Percentiles rank a stretch among this genome's conserved stretches.
Conservation (phyloP, 2,888 invertebrate genomes). For the Exocentrus adspersus region DNA sequence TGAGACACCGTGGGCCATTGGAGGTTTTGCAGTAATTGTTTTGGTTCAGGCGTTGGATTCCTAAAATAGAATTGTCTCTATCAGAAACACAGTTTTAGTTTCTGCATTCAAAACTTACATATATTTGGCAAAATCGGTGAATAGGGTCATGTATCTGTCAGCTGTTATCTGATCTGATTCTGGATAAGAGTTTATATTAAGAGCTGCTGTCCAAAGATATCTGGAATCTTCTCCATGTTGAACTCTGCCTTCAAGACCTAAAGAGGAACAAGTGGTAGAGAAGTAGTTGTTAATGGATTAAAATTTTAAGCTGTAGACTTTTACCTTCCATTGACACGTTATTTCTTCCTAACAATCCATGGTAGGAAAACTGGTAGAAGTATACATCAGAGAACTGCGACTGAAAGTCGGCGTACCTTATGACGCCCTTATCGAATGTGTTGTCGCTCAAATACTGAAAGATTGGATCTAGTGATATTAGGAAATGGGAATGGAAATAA, state of each 20-base stretch:
- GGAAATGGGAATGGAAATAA: too few relatives aligned
- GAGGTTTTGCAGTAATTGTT: neutral
- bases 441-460: constrained; percentile 46
- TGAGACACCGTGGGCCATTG: constrained; percentile 9
- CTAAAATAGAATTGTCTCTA: constrained; percentile 8
- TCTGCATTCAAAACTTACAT: constrained; percentile 3
- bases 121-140: constrained; percentile 14
- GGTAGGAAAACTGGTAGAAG: constrained; percentile 35
- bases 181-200: constrained; percentile 8
- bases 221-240: constrained; percentile 20
- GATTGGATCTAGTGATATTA: too few relatives aligned
- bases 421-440: constrained; percentile 28
- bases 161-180: constrained; percentile 2
- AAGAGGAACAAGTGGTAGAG: too few relatives aligned
- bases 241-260: constrained; percentile 11
- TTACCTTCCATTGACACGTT: constrained; percentile 32
- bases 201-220: constrained; percentile 11
- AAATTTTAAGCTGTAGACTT: too few relatives aligned
- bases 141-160: constrained; percentile 14
- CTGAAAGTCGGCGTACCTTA: constrained; percentile 9
- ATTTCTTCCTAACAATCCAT: constrained; percentile 44
- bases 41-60: neutral
- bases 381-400: constrained; percentile 20
- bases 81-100: too few relatives aligned
- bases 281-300: too few relatives aligned